Conservation (phyloP, 2,888 invertebrate genomes). For the Morpho helenor region DNA sequence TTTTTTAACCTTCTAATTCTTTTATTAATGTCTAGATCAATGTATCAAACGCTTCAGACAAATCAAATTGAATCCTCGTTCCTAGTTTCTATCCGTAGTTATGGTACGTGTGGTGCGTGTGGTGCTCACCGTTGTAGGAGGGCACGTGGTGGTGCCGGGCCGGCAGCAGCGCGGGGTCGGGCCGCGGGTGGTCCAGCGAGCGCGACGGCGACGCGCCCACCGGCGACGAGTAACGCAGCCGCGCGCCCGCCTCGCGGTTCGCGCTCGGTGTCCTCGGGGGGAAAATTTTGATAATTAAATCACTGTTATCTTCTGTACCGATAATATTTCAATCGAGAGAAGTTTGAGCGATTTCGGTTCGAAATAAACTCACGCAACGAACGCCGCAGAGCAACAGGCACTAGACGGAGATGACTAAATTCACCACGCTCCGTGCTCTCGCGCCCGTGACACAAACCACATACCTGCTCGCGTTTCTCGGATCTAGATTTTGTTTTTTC, state of each 20-base stretch:
- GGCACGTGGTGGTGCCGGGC: constrained; percentile 81
- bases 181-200: constrained; percentile 89
- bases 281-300: too few species aligned
- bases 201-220: constrained; percentile 99
- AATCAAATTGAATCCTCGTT: not conserved
- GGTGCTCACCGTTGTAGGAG: constrained; percentile 89
- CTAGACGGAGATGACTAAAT: too few species aligned
- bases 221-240: constrained; percentile 97
- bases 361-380: too few species aligned
- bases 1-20: too few species aligned
- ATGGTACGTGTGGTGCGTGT: too few species aligned
- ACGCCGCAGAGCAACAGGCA: too few species aligned
- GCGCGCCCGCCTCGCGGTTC: constrained; percentile 89
- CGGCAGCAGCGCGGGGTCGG: constrained; percentile 80
- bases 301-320: too few species aligned
- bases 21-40: too few species aligned
- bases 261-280: constrained; percentile 91
- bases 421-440: not conserved
- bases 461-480: constrained; percentile 94
- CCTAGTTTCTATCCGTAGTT: too few species aligned
- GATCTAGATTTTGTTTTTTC: constrained; percentile 94
- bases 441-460: not conserved
- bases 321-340: too few species aligned
- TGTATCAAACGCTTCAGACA: not conserved
- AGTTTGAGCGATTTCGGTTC: too few species aligned